Evolutionary conservation across 35 echinoderm and acorn worm species (phyloP).

Genomic region (Lytechinus variegatus): DNA sequence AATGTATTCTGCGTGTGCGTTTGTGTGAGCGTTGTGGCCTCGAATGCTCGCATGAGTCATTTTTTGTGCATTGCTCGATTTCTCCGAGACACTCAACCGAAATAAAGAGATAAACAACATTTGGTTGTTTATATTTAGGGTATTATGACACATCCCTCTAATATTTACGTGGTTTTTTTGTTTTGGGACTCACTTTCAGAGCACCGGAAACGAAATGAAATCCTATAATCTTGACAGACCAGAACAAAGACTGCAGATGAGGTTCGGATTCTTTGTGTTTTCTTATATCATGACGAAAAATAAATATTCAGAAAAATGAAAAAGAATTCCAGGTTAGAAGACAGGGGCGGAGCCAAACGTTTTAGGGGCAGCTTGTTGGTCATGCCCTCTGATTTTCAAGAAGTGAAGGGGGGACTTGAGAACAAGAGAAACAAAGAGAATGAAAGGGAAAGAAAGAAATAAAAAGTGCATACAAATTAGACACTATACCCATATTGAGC

Average conservation of each 20-base stretch:
- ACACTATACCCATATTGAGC: no score
- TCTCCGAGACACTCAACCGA: not conserved
- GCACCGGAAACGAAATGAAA: not conserved
- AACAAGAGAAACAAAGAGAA: no score
- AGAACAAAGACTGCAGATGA: not conserved
- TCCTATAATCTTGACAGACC: not conserved
- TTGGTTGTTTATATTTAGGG: not conserved
- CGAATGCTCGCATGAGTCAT: not conserved
- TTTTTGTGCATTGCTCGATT: not conserved
- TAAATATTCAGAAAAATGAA: not conserved
- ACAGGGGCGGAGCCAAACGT: not conserved
- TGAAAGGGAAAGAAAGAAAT: no score
- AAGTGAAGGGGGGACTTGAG: no score
- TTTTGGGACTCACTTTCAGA: not conserved
- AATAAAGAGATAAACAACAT: not conserved
- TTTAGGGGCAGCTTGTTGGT: no score
- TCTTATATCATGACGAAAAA: not conserved
- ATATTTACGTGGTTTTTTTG: not conserved
- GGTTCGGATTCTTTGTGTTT: not conserved
- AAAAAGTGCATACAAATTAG: no score
- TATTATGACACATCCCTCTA: conserved; percentile 4
- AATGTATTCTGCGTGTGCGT: not conserved
- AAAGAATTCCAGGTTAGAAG: not conserved
- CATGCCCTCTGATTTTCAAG: no score
- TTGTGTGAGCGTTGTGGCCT: not conserved